Evolutionary conservation across 2,888 invertebrate genomes (phyloP).

Genomic region (Coelogynopora nodosa): DNA sequence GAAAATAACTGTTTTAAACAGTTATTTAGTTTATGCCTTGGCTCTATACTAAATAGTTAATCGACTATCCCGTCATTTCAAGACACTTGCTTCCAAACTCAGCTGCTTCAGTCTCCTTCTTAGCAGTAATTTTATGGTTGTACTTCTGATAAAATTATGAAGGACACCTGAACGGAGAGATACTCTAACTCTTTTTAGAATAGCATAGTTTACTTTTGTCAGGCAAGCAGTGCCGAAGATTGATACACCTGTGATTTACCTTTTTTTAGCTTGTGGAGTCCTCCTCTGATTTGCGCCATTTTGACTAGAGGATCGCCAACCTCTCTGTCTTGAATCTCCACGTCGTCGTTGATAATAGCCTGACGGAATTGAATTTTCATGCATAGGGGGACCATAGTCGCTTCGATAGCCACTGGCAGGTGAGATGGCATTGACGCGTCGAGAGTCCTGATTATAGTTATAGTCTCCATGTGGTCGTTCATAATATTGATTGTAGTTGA

Average conservation of each 20-base stretch:
- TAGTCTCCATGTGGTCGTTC: background rate
- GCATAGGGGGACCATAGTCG: background rate
- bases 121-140: no score
- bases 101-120: no score
- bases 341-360: background rate
- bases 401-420: background rate
- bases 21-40: no score
- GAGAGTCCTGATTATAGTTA: background rate
- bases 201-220: no score
- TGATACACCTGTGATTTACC: background rate
- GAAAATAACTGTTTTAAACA: no score
- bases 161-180: no score
- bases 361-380: background rate
- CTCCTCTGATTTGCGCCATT: background rate
- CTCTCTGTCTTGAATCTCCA: background rate
- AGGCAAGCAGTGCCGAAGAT: no score
- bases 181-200: no score
- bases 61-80: no score
- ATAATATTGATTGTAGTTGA: background rate
- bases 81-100: no score
- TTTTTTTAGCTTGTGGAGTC: background rate
- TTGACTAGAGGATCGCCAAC: constrained; percentile 22
- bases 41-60: no score
- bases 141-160: no score
- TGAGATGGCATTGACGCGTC: background rate